These are phyloP conservation scores for Oryzias javanicus DNA, from an alignment of 2,113 vertebrate species.

Conservation along the genomic window DNA sequence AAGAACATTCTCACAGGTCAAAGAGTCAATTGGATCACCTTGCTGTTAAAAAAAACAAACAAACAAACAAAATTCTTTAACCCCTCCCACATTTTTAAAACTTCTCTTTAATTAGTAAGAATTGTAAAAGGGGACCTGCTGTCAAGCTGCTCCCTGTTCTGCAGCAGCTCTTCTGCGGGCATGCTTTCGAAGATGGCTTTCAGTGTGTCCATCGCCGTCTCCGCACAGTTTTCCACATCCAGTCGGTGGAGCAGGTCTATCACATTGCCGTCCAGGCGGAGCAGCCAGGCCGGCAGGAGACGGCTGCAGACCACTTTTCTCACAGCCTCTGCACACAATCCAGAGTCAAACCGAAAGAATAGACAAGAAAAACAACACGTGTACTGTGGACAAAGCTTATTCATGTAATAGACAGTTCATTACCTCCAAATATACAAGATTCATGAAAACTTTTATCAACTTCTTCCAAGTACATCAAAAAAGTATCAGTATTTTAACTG, in stretches of 20 bases:
- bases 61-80: not conserved
- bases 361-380: too few species aligned
- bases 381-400: too few species aligned
- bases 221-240: constrained; percentile 91
- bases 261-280: constrained; percentile 79
- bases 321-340: constrained; percentile 78
- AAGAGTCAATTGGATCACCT: constrained; percentile 81
- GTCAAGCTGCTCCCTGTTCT: constrained; percentile 75
- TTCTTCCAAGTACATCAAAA: too few species aligned
- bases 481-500: not conserved
- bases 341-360: not conserved
- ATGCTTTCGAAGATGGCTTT: constrained; percentile 80
- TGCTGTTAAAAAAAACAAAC: constrained; percentile 71
- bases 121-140: constrained; percentile 73
- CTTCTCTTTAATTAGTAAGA: not conserved
- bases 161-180: constrained; percentile 74
- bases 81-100: not conserved
- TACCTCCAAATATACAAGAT: too few species aligned
- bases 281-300: constrained; percentile 87
- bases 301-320: constrained; percentile 82
- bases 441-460: too few species aligned
- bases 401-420: too few species aligned
- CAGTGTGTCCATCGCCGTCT: constrained; percentile 81
- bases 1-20: constrained; percentile 88
- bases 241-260: constrained; percentile 88